Evolutionary conservation across 2,888 invertebrate genomes (phyloP), one percentile per base, ranked within the genome.

Genomic region (Ditula angustiorana): DNA sequence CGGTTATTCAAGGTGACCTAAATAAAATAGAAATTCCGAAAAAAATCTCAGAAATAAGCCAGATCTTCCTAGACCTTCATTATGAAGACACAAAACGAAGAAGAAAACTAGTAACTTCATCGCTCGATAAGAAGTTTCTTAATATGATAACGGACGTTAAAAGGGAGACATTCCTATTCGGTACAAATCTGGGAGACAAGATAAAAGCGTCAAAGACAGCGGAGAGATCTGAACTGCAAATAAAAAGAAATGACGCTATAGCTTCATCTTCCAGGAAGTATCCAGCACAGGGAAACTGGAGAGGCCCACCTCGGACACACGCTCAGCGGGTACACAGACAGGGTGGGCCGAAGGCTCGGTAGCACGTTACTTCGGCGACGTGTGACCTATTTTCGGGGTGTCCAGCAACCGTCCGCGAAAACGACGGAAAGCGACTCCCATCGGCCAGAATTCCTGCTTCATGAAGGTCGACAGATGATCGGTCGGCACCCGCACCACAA

Each of bases 41-140:
- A n/a, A 53, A 46, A 10, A 19, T 66, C 10, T 66, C 66, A 10
- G 66, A 66, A 46, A 23, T 53, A 1, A 57, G 57, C 11, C 66
- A 61, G 13, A 56, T 47, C 4, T 41, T 50, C 28, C 33, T 44
- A n/a, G 67, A 68, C 55, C 44, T 67, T 21, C 70, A 70, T 26
- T 33, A 41, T 16, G 35, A 59, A 35, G 26, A 67, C 21, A 70
- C 67, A 0, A 46, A 41, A 11, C 41, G 11, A 2, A 59, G 69
- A 47, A 57, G 64, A 49, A 69, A 66, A 46, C 21, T 69, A 5
- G 58, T 71, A 8, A 61, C 37, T 1, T 37, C 50, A 4, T 24
- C 49, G 0, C n/a, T 71, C 1, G 69, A 69, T 47, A 71, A 71
- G 58, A 62, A 58, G n/a, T 67, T 10, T 11, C 11, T 13, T n/a